These are phyloP conservation scores for Trigoniulus corallinus DNA, from an alignment of 1,140 invertebrate genomes.

Conservation along the genomic window DNA sequence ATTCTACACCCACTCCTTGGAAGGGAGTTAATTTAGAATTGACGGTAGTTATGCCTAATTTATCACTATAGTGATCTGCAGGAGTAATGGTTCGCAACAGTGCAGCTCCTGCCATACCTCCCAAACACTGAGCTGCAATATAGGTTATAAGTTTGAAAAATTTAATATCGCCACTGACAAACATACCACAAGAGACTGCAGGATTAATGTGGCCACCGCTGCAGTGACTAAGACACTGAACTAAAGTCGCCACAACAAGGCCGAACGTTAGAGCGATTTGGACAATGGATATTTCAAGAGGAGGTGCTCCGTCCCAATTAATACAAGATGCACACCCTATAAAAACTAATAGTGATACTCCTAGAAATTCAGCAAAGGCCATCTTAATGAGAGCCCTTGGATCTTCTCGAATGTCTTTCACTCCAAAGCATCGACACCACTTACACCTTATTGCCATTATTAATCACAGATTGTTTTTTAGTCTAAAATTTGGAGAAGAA, in stretches of 20 bases:
- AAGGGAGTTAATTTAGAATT: conserved; percentile 20
- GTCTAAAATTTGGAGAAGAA: too few relatives aligned
- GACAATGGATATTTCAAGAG: conserved; percentile 32
- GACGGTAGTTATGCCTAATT: conserved; percentile 15
- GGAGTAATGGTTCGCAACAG: conserved; percentile 36
- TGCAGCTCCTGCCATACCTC: conserved; percentile 56
- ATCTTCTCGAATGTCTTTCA: too few relatives aligned
- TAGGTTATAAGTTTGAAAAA: conserved; percentile 57
- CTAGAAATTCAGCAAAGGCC: conserved; percentile 73
- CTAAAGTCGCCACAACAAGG: conserved; percentile 66
- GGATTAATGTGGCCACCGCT: conserved; percentile 50
- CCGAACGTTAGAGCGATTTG: conserved; percentile 76
- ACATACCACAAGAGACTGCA: conserved; percentile 59
- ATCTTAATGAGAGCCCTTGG: too few relatives aligned
- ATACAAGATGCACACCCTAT: conserved; percentile 60
- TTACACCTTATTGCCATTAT: too few relatives aligned
- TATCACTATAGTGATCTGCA: conserved; percentile 10
- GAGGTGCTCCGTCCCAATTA: conserved; percentile 21
- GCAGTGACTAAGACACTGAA: conserved; percentile 35
- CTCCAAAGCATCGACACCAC: too few relatives aligned
- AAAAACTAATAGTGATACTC: conserved; percentile 69
- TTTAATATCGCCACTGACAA: conserved; percentile 57
- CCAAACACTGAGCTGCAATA: conserved; percentile 54
- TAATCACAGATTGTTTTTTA: too few relatives aligned
- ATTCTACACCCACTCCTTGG: conserved; percentile 31